Conservation (phyloP, 53 echinoderm and acorn worm species). For the Apostichopus leukothele region DNA sequence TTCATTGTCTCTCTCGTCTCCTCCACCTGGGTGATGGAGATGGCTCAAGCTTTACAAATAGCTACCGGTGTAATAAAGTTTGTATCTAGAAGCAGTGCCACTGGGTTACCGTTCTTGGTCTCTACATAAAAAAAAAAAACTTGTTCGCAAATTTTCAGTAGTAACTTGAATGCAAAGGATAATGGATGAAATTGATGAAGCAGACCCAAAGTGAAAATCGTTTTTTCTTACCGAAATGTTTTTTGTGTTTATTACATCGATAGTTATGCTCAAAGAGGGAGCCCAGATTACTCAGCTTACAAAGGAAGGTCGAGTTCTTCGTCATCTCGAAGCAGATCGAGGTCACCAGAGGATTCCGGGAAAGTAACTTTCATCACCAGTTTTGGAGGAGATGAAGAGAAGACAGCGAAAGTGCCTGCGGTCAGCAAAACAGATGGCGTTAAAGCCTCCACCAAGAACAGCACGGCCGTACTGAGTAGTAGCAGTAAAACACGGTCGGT, state of each 20-base stretch:
- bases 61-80: too few species aligned
- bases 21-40: too few species aligned
- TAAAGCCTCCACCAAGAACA: neutral
- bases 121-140: too few species aligned
- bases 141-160: too few species aligned
- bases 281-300: conserved; percentile 94
- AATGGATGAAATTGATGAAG: too few species aligned
- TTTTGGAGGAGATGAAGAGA: conserved; percentile 85
- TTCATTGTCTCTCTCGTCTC: too few species aligned
- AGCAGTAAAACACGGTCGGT: conserved; percentile 95
- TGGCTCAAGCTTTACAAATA: too few species aligned
- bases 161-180: too few species aligned
- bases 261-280: conserved; percentile 95
- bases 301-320: conserved; percentile 63
- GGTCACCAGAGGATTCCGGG: conserved; percentile 82
- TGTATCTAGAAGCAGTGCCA: too few species aligned
- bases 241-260: neutral
- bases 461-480: conserved; percentile 35
- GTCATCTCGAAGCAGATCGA: conserved; percentile 87
- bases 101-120: too few species aligned
- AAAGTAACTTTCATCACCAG: conserved; percentile 99
- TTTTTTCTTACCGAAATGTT: neutral
- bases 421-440: conserved; percentile 17
- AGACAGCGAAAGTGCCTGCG: conserved; percentile 13
- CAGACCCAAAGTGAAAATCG: too few species aligned